Conservation (phyloP, 2,113 vertebrate species). For the Hiodon alosoides region DNA sequence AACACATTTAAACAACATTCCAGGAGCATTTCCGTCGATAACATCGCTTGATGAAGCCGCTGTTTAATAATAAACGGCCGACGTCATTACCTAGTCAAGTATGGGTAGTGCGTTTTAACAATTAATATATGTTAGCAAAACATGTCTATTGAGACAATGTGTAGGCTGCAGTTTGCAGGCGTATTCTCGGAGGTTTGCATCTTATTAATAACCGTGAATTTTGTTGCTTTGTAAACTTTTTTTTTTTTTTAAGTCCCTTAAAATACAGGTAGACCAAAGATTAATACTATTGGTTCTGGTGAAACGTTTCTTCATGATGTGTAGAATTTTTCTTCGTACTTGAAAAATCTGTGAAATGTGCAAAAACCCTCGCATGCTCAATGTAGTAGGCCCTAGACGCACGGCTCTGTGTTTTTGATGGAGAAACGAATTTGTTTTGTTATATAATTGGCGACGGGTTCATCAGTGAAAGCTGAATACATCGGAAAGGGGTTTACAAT, state of each 20-base stretch:
- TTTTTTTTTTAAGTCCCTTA: constrained; percentile 66
- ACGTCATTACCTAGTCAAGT: no score
- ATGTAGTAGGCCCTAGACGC: constrained; percentile 48
- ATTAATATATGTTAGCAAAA: no score
- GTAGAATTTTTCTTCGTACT: constrained; percentile 76
- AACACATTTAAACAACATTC: no score
- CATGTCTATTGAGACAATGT: no score
- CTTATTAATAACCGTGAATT: constrained; percentile 66
- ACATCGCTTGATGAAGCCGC: no score
- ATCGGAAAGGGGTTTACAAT: no score
- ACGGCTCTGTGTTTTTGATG: constrained; percentile 9
- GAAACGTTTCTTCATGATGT: constrained; percentile 71
- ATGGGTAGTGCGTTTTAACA: no score
- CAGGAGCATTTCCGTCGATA: no score
- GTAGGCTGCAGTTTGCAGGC: no score
- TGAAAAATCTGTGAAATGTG: constrained; percentile 87
- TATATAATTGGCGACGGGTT: no score
- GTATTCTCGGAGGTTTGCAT: constrained; percentile 52
- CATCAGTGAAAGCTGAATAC: no score
- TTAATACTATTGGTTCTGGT: constrained; percentile 84
- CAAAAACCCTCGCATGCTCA: constrained; percentile 82
- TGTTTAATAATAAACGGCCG: no score
- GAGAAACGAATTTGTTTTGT: background rate
- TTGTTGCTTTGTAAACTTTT: constrained; percentile 94
- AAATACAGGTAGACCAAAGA: constrained; percentile 97